These are phyloP conservation scores for Mercenaria mercenaria DNA, from an alignment of 1,140 invertebrate species.

Conservation along the genomic window DNA sequence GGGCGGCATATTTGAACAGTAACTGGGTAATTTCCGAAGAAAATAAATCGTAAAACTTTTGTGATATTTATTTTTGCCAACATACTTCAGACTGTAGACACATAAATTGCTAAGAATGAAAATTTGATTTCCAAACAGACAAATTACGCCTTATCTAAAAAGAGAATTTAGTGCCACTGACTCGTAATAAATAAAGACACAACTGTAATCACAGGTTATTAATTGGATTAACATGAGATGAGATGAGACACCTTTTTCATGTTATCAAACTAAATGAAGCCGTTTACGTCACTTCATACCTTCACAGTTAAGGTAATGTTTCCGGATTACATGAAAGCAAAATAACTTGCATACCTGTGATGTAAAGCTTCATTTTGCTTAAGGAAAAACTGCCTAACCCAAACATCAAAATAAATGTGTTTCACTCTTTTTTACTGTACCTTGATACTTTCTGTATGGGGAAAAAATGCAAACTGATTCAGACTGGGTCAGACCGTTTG, in stretches of 20 bases:
- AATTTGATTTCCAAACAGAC: not conserved
- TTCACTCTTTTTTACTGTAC: no score
- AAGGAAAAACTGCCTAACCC: constrained; percentile 6
- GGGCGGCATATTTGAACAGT: not conserved
- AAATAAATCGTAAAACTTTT: not conserved
- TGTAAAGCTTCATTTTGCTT: not conserved
- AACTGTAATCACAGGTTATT: not conserved
- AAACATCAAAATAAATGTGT: not conserved
- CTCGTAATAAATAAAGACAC: constrained; percentile 7
- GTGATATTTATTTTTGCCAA: not conserved
- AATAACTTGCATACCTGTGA: constrained; percentile 14
- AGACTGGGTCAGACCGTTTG: no score
- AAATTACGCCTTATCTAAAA: not conserved
- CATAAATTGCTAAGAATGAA: not conserved
- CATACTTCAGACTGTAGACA: not conserved
- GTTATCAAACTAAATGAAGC: constrained; percentile 5
- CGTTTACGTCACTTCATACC: constrained; percentile 19
- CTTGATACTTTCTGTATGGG: no score
- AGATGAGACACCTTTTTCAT: not conserved
- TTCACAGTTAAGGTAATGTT: constrained; percentile 14
- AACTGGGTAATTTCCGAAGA: not conserved
- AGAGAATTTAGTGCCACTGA: not conserved
- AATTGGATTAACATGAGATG: constrained; percentile 14
- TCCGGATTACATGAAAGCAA: constrained; percentile 18
- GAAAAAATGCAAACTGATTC: no score